Evolutionary conservation across 2,797 vertebrate genomes (phyloP).

Genomic region (Chloroceryle inda): DNA sequence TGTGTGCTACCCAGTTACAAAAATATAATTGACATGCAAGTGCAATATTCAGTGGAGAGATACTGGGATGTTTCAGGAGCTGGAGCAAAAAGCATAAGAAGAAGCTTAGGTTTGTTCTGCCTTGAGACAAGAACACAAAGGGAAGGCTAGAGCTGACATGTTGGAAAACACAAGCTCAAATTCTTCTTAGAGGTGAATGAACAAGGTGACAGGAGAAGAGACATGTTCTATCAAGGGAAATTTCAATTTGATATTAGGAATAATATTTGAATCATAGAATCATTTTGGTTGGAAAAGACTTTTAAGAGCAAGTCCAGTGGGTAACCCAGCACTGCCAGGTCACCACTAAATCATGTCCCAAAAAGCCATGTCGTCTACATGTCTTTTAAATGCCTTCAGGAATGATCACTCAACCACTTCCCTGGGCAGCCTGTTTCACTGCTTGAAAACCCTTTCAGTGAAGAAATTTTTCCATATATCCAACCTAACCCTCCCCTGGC

Average conservation of each 20-base stretch:
- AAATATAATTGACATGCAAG: neutral
- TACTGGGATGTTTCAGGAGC: neutral
- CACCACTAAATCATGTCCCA: too few species aligned
- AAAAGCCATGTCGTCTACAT: too few species aligned
- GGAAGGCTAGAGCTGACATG: neutral
- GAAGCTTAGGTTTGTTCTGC: neutral
- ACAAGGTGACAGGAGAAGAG: neutral
- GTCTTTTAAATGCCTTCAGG: too few species aligned
- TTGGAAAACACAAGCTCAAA: neutral
- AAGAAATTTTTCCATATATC: too few species aligned
- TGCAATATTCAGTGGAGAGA: neutral
- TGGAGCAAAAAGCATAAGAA: neutral
- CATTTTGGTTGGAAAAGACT: too few species aligned
- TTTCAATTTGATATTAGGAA: neutral
- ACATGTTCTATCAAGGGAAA: neutral
- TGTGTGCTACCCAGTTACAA: neutral
- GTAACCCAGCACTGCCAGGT: too few species aligned
- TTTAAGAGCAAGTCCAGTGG: too few species aligned
- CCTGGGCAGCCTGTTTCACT: too few species aligned
- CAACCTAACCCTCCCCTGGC: too few species aligned
- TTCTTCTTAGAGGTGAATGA: neutral
- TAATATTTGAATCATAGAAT: neutral
- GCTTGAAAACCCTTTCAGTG: too few species aligned
- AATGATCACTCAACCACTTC: too few species aligned
- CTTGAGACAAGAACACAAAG: neutral